These are phyloP conservation scores for Puffinus mauretanicus DNA, from an alignment of 2,113 vertebrate species.

Conservation along the genomic window DNA sequence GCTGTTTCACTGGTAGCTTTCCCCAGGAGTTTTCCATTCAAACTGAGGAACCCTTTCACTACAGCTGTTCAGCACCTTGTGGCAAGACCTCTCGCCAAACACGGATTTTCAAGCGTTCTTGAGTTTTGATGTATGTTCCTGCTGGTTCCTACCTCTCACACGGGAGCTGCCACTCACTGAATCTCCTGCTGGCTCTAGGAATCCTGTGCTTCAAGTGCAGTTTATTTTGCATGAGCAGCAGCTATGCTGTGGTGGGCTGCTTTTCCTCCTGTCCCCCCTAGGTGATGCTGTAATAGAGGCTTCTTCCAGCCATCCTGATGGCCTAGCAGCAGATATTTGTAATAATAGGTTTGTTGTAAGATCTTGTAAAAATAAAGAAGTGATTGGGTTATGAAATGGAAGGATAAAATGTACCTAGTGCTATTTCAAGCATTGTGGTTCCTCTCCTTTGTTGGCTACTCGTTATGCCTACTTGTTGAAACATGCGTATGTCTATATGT, in stretches of 20 bases:
- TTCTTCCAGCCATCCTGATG: neutral
- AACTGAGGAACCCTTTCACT: conserved; percentile 1
- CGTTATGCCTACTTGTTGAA: neutral
- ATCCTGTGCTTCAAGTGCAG: neutral
- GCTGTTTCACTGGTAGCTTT: neutral
- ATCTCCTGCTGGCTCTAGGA: neutral
- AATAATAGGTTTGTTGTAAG: neutral
- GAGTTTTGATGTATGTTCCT: conserved; percentile 28
- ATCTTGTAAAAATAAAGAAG: conserved; percentile 27
- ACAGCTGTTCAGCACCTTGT: neutral
- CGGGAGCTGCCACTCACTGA: neutral
- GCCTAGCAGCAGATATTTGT: neutral
- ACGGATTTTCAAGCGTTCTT: neutral
- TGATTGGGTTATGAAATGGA: neutral
- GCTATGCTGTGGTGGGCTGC: conserved; percentile 1
- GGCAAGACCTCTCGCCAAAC: neutral
- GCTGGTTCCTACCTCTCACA: neutral
- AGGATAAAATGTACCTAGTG: neutral
- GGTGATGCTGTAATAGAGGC: conserved; percentile 61
- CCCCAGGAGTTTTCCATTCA: conserved; percentile 11
- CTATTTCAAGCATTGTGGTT: conserved; percentile 6
- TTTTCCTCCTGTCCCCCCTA: conserved; percentile 45
- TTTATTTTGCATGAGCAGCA: neutral
- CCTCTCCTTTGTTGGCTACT: neutral
- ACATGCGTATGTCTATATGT: neutral